Percentiles rank a stretch among this genome's conserved stretches.
Conservation (phyloP, 2,888 invertebrate genomes). For the Anodontia alba region DNA sequence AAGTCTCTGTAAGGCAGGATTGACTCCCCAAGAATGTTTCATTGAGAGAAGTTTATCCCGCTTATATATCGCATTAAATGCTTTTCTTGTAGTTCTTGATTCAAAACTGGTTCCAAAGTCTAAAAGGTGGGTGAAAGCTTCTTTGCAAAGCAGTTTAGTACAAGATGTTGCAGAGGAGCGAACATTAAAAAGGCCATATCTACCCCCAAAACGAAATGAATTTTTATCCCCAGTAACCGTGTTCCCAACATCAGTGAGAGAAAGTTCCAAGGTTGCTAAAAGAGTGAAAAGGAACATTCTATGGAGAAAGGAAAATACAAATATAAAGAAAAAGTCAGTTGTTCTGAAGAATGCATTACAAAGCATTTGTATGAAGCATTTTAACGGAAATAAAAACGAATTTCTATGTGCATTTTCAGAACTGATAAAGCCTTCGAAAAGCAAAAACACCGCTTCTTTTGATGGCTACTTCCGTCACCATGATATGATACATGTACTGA, state of each 20-base stretch:
- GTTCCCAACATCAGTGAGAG: neutral
- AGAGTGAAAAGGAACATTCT: neutral
- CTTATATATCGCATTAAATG: neutral
- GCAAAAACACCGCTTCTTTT: neutral
- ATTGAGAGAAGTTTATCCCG: neutral
- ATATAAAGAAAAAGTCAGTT: too few species aligned
- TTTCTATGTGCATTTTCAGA: neutral
- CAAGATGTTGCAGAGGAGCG: neutral
- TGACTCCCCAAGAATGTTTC: neutral
- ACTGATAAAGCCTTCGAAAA: neutral
- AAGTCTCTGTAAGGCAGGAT: neutral
- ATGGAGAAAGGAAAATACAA: neutral
- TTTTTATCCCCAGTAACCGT: neutral
- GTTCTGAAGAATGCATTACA: too few species aligned
- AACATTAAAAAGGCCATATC: neutral
- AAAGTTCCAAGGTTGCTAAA: neutral
- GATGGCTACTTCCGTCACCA: neutral
- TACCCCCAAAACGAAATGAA: neutral
- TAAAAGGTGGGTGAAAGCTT: neutral
- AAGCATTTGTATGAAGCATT: neutral
- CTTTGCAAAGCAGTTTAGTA: neutral
- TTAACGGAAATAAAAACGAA: neutral
- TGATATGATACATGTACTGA: neutral
- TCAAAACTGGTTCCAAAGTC: neutral
- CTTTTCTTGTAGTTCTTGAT: neutral